Evolutionary conservation across 1,140 invertebrate genomes (phyloP), one percentile per base, ranked within the genome.

Genomic region (Ptiloglossa arizonensis): DNA sequence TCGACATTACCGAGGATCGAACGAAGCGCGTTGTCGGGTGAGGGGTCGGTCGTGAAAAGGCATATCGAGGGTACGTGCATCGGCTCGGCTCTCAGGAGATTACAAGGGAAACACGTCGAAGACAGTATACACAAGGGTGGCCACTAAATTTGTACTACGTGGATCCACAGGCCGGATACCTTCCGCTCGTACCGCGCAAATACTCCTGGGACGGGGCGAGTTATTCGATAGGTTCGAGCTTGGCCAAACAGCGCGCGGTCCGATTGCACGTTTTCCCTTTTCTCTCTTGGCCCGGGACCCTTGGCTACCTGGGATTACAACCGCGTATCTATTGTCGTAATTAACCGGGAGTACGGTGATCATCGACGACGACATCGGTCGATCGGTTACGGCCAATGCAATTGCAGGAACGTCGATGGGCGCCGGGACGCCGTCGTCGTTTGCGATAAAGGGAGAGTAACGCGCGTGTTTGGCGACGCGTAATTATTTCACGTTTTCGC

Each of bases 401-500:
- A 62, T 79, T 67, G 41, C 32, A 6, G 1, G 17, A 13, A 41
- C 32, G 32, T 52, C 50, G 50, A 52, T 24, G 19, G n/a, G 8
- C 19, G n/a, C 9, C 19, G 50, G 19, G 46, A 17, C 41, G 13
- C n/a, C n/a, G 11, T n/a, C 19, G 17, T 6, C 46, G 41, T 19
- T 59, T 80, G 48, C 62, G 71, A 80, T 81, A 71, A 77, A 85
- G 74, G 74, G 75, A 68, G 69, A 68, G 69, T 84, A 57, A 41
- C 27, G 73, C 54, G 56, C 29, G 75, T 80, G 79, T 86, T 87
- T 86, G 71, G 35, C 62, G 63, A 70, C 81, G 77, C 56, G 57
- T 85, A 86, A 84, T 86, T 83, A 86, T 86, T 86, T 83, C 52
- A 78, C 75, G 69, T 68, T 79, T 27, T 46, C 69, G 3, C 41